Conservation (phyloP, 2,797 vertebrate genomes). For the Cichlasoma orientale region DNA sequence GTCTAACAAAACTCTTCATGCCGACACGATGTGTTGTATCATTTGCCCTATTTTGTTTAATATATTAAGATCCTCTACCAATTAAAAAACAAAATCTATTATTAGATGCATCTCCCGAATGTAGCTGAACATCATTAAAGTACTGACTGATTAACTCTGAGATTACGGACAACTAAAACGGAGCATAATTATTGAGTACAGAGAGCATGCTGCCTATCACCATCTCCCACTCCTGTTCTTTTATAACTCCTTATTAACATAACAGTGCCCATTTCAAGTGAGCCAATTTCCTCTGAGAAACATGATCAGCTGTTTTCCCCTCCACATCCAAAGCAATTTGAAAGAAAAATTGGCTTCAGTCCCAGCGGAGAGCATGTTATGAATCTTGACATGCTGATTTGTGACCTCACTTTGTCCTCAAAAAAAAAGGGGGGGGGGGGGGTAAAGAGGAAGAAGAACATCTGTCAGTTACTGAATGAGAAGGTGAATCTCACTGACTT, state of each 20-base stretch:
- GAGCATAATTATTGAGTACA: not conserved
- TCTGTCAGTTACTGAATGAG: slow-evolving; percentile 24
- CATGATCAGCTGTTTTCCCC: slow-evolving; percentile 10
- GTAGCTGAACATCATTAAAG: not conserved
- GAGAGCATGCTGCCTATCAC: not conserved
- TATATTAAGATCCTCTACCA: not conserved
- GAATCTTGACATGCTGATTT: slow-evolving; percentile 41
- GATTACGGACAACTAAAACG: not conserved
- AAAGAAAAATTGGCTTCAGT: slow-evolving; percentile 19
- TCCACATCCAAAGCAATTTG: slow-evolving; percentile 3
- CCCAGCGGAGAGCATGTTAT: slow-evolving; percentile 34
- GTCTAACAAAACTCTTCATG: not conserved
- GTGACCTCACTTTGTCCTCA: slow-evolving; percentile 53
- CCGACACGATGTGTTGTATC: not conserved
- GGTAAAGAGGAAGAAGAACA: slow-evolving; percentile 21
- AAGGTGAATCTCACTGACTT: slow-evolving; percentile 37
- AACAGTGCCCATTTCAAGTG: not conserved
- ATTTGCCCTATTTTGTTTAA: not conserved
- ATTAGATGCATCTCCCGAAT: not conserved
- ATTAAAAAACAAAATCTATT: not conserved
- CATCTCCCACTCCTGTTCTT: slow-evolving; percentile 3
- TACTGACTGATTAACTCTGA: not conserved
- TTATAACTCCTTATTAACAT: slow-evolving; percentile 22
- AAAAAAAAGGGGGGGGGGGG: not conserved
- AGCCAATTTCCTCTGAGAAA: slow-evolving; percentile 25